phyloP scores from a whole-genome alignment of 2,797 vertebrate genomes.

The Taenioides sp. region DNA sequence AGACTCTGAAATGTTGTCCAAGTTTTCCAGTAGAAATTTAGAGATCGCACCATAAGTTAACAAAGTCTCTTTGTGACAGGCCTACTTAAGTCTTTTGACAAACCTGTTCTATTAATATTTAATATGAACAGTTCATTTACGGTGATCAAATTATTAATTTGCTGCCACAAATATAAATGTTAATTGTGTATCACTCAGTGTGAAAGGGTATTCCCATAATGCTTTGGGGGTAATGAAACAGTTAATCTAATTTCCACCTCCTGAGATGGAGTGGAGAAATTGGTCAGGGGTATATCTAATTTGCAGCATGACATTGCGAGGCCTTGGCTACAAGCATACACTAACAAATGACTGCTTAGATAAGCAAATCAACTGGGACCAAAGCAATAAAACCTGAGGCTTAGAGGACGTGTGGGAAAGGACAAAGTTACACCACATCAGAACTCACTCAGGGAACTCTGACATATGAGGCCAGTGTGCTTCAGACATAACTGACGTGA shows the following conservation, averaged over 20 bases:
- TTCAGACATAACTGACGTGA: neutral
- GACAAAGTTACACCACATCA: constrained; percentile 36
- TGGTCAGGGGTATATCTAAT: constrained; percentile 74
- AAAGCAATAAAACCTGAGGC: constrained; percentile 37
- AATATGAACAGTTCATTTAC: neutral
- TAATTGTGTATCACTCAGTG: constrained; percentile 36
- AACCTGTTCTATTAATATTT: neutral
- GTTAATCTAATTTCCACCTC: constrained; percentile 77
- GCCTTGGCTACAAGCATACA: constrained; percentile 68
- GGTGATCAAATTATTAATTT: neutral
- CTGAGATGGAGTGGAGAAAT: constrained; percentile 73
- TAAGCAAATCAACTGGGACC: constrained; percentile 74
- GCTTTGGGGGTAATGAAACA: constrained; percentile 70
- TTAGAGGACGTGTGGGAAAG: constrained; percentile 53
- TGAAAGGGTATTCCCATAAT: constrained; percentile 29
- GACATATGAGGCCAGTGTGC: constrained; percentile 13
- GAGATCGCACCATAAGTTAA: too few relatives aligned
- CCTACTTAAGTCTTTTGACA: neutral
- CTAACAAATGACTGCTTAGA: constrained; percentile 79
- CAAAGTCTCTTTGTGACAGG: too few relatives aligned
- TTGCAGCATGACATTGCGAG: constrained; percentile 74
- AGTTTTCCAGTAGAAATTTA: too few relatives aligned
- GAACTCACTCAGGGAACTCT: constrained; percentile 25
- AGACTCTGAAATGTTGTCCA: too few relatives aligned
- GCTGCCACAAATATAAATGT: neutral